A percentile compares a stretch with the other conserved stretches of the same genome.
Conservation (phyloP, 2,113 vertebrate genomes). For the Syngnathus scovelli region DNA sequence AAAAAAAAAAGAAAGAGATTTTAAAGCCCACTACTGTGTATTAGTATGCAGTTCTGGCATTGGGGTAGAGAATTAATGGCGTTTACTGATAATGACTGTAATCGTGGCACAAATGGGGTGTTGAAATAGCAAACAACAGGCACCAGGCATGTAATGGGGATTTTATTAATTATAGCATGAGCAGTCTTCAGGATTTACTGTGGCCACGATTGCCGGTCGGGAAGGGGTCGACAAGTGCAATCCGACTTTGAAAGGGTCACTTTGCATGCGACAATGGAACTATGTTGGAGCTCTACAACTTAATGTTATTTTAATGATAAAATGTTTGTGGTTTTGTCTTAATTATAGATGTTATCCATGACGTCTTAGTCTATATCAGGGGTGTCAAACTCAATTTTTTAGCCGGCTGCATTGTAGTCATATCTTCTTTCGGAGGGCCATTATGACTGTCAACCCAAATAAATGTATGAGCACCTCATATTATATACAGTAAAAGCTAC, state of each 20-base stretch:
- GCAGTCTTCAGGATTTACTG: conserved; percentile 73
- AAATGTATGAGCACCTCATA: too few relatives aligned
- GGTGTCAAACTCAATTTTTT: too few relatives aligned
- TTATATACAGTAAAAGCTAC: too few relatives aligned
- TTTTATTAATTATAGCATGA: conserved; percentile 78
- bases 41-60: conserved; percentile 79
- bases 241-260: conserved; percentile 60
- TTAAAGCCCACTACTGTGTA: conserved; percentile 73
- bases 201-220: conserved; percentile 61
- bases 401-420: too few relatives aligned
- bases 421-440: too few relatives aligned
- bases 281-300: neutral
- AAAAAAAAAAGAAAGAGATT: conserved; percentile 57
- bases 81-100: conserved; percentile 82
- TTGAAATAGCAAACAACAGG: conserved; percentile 84
- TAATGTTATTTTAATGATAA: neutral
- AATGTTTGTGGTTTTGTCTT: neutral
- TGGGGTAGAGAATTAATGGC: conserved; percentile 77
- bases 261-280: conserved; percentile 26
- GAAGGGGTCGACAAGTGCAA: conserved; percentile 56
- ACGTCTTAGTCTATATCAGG: too few relatives aligned
- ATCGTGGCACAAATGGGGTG: conserved; percentile 81
- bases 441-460: too few relatives aligned
- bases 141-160: conserved; percentile 80
- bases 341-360: too few relatives aligned